Evolutionary conservation across 2,113 vertebrate species (phyloP).

Genomic region (Microcebus murinus): DNA sequence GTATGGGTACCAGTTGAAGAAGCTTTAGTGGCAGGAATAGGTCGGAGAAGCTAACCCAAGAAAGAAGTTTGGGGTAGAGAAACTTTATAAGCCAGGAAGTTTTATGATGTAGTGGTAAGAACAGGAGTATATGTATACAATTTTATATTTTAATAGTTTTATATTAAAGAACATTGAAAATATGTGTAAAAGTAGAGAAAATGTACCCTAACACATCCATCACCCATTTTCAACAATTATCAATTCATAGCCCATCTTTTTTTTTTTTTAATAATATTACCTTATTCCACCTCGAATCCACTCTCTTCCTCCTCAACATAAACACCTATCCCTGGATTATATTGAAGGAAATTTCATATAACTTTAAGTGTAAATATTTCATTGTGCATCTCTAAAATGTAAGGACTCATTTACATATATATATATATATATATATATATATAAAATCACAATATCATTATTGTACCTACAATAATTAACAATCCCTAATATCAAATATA

Average conservation of each 20-base stretch:
- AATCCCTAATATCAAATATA: not conserved
- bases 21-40: not conserved
- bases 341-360: not conserved
- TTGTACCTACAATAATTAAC: not conserved
- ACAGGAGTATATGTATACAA: not conserved
- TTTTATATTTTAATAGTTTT: not conserved
- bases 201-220: not conserved
- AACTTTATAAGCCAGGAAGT: not conserved
- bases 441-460: not conserved
- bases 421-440: too few species aligned
- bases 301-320: not conserved
- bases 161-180: not conserved
- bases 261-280: not conserved
- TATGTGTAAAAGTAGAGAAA: not conserved
- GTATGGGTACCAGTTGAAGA: not conserved
- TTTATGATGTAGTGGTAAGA: not conserved
- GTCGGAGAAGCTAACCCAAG: not conserved
- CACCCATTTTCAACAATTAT: not conserved
- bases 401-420: not conserved
- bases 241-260: not conserved
- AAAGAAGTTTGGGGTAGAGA: not conserved
- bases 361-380: constrained; percentile 38
- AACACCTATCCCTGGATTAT: not conserved
- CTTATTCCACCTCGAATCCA: not conserved
- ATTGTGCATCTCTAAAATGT: not conserved